phyloP scores from a whole-genome alignment of 2,113 vertebrate species.

The Pygoscelis adeliae region DNA sequence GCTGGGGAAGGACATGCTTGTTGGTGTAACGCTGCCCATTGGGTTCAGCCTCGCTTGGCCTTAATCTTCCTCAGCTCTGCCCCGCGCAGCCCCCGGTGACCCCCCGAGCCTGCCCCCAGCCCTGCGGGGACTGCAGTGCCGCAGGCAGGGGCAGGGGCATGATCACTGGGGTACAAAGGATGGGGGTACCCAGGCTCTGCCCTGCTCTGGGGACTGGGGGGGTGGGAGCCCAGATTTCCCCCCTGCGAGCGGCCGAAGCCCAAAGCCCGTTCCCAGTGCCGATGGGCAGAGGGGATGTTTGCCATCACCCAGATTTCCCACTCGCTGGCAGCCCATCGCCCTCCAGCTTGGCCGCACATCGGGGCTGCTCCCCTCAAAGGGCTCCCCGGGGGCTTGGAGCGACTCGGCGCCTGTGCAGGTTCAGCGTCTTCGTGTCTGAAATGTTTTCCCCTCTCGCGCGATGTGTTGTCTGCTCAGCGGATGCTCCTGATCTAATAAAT shows the following conservation, averaged over 20 bases:
- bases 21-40: accelerated
- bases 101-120: accelerated
- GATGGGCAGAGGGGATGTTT: background rate
- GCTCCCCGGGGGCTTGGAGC: accelerated
- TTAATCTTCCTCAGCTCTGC: background rate
- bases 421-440: accelerated
- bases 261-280: accelerated
- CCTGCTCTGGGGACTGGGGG: background rate
- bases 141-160: background rate
- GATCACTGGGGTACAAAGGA: accelerated
- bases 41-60: background rate
- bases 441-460: background rate
- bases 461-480: background rate
- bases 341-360: accelerated
- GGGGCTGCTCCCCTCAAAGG: background rate
- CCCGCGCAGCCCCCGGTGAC: background rate
- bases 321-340: background rate
- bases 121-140: accelerated
- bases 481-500: slow-evolving; percentile 62
- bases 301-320: background rate
- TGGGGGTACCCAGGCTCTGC: accelerated
- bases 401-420: accelerated
- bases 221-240: background rate
- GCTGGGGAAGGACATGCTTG: background rate
- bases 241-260: accelerated